Conservation (phyloP, 2,888 invertebrate species). For the Zele albiditarsus region DNA sequence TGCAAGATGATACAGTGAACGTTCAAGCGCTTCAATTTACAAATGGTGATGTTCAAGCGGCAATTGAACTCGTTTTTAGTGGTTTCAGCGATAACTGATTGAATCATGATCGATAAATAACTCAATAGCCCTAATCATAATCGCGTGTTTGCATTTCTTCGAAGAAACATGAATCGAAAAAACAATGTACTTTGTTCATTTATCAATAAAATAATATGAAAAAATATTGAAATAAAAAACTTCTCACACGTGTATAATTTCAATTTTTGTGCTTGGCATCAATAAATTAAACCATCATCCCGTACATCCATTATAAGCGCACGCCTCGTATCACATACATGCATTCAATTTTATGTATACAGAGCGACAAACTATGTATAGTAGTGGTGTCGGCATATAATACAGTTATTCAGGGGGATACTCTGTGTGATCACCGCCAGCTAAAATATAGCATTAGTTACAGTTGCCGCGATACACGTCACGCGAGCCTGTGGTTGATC, state of each 20-base stretch:
- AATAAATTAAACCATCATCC: no score
- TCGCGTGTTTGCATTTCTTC: neutral
- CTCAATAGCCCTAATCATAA: neutral
- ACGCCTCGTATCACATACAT: no score
- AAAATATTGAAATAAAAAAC: no score
- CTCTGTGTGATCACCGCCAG: conserved; percentile 50
- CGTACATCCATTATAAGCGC: no score
- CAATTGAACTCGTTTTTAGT: conserved; percentile 90
- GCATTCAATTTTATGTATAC: neutral
- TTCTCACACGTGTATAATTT: no score
- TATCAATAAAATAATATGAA: neutral
- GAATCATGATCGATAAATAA: conserved; percentile 4
- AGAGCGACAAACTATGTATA: neutral
- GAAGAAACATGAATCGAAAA: neutral
- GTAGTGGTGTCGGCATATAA: neutral
- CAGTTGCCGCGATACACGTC: conserved; percentile 51
- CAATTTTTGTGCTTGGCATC: no score
- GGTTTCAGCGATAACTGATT: conserved; percentile 71
- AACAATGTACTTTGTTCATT: neutral
- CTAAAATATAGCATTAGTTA: conserved; percentile 54
- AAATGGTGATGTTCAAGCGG: conserved; percentile 91
- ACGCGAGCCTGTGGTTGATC: neutral
- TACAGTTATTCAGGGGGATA: neutral
- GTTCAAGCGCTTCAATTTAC: conserved; percentile 88
- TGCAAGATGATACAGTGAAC: conserved; percentile 87